Percentiles rank a stretch among this genome's conserved stretches.
phyloP scores from a whole-genome alignment of 1,140 invertebrate genomes.

The Leptopilina clavipes region DNA sequence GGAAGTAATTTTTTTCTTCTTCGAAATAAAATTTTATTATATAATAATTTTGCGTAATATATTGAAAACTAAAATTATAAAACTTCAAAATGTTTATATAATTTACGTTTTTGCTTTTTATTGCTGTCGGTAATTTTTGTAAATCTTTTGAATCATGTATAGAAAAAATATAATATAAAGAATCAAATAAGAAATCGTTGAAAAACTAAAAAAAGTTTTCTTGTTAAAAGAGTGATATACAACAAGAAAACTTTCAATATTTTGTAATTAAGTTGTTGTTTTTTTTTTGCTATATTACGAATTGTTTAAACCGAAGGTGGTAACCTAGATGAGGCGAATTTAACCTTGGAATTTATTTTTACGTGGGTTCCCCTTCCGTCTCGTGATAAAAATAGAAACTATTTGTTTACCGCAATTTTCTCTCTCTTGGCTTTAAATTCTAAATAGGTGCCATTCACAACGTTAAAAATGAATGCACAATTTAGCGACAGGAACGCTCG shows the following conservation, averaged over 20 bases:
- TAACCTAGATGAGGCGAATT: conserved; percentile 21
- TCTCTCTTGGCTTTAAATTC: conserved; percentile 15
- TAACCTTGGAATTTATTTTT: conserved; percentile 23
- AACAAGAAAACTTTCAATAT: background rate
- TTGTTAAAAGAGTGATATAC: background rate
- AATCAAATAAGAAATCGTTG: too few relatives aligned
- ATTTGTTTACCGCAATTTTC: conserved; percentile 29
- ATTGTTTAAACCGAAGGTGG: background rate
- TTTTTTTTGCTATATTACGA: background rate
- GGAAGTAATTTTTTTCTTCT: too few relatives aligned
- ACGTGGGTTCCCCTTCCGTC: background rate
- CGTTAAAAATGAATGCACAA: conserved; percentile 20
- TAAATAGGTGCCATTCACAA: conserved; percentile 24
- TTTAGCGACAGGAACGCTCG: conserved; percentile 8
- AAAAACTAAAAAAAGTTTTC: too few relatives aligned
- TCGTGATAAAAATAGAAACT: conserved; percentile 26
- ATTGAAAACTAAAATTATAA: too few relatives aligned
- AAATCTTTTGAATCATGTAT: too few relatives aligned
- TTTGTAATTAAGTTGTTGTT: background rate
- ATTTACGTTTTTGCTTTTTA: too few relatives aligned
- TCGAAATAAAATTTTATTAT: too few relatives aligned
- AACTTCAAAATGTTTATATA: too few relatives aligned
- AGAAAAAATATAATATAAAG: too few relatives aligned
- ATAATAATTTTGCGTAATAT: too few relatives aligned
- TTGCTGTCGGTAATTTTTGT: too few relatives aligned